phyloP scores from a whole-genome alignment of 2,888 invertebrate genomes.

The Tinea semifulvella region DNA sequence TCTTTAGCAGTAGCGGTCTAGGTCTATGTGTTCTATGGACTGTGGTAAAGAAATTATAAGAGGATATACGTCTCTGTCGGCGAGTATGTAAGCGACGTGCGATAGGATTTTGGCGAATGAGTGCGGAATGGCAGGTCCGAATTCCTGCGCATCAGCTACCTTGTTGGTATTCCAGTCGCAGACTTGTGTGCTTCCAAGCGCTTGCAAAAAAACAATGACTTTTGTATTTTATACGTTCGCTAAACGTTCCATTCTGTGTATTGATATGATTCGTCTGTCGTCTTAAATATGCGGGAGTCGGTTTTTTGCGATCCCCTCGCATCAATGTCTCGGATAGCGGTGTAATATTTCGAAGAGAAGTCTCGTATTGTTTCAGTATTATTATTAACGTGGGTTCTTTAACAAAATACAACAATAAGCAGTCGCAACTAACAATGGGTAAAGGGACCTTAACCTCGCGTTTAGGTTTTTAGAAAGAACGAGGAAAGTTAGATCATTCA shows the following conservation, averaged over 20 bases:
- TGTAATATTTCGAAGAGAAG: conserved; percentile 5
- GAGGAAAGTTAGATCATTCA: too few species aligned
- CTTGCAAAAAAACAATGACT: conserved; percentile 57
- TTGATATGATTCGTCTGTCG: conserved; percentile 42
- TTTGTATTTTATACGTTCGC: conserved; percentile 52
- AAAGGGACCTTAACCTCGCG: too few species aligned
- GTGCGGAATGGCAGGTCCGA: conserved; percentile 9
- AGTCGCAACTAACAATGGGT: too few species aligned
- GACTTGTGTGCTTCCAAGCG: conserved; percentile 25
- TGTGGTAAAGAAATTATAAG: too few species aligned
- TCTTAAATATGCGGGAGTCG: conserved; percentile 18
- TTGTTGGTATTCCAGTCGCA: conserved; percentile 51
- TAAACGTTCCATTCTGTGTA: conserved; percentile 54
- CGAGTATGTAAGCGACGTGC: conserved; percentile 13
- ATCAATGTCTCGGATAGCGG: conserved; percentile 5
- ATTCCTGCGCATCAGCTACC: conserved; percentile 29
- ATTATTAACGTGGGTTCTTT: too few species aligned
- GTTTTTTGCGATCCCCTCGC: neutral
- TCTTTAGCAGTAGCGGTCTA: too few species aligned
- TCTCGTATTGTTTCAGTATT: neutral
- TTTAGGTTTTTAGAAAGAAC: too few species aligned
- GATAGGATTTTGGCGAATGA: conserved; percentile 15
- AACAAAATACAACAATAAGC: too few species aligned
- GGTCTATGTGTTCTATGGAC: too few species aligned
- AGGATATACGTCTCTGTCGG: too few species aligned